These are phyloP conservation scores for Moxostoma hubbsi DNA, from an alignment of 2,797 vertebrate species.

Conservation along the genomic window DNA sequence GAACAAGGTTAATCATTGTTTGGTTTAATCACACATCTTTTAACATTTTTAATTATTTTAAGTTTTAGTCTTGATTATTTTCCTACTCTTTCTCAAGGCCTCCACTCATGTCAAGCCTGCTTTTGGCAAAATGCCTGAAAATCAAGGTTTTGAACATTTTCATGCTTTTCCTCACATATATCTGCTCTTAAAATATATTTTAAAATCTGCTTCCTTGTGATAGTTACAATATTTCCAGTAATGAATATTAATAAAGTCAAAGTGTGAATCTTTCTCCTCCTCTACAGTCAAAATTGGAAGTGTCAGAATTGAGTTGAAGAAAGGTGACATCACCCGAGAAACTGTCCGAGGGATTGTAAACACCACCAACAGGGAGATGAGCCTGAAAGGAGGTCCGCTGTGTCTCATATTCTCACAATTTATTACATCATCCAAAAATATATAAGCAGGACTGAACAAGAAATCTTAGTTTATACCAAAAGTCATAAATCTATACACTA, in stretches of 20 bases:
- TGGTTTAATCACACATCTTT: neutral
- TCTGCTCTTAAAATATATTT: neutral
- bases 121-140: slow-evolving; percentile 37
- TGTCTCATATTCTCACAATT: neutral
- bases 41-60: neutral
- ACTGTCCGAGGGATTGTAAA: slow-evolving; percentile 67
- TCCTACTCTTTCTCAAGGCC: slow-evolving; percentile 10
- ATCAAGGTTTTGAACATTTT: slow-evolving; percentile 58
- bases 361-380: slow-evolving; percentile 63
- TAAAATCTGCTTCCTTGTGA: neutral
- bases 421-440: too few relatives aligned
- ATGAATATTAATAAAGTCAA: neutral
- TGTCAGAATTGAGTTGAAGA: slow-evolving; percentile 62
- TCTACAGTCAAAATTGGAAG: slow-evolving; percentile 58
- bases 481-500: too few relatives aligned
- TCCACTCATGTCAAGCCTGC: neutral
- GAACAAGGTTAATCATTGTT: slow-evolving; percentile 50
- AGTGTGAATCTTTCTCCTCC: neutral
- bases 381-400: slow-evolving; percentile 58
- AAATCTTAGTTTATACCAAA: too few relatives aligned
- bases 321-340: slow-evolving; percentile 64
- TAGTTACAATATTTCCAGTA: neutral
- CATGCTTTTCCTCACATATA: too few relatives aligned
- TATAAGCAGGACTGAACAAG: too few relatives aligned
- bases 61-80: neutral